Evolutionary conservation across 2,797 vertebrate species (phyloP), one percentile per base, ranked within the genome.

Genomic region (Cirrhinus mrigala): DNA sequence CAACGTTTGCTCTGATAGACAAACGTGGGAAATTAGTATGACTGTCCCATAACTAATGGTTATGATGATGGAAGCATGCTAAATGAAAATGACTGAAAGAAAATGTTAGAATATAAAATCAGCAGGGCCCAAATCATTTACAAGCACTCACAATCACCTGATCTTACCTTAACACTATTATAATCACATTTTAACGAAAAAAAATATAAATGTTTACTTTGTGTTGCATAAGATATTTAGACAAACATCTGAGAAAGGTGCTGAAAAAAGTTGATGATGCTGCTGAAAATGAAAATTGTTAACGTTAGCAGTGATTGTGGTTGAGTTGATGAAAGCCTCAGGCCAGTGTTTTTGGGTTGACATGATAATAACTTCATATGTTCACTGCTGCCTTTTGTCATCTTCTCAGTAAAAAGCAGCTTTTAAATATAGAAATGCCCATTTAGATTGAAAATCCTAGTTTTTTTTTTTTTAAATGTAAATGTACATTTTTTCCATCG

Each of bases 1-100:
- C 87, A 94, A 94, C 94, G 94, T 94, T 96, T 96, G 95, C 93
- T 94, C 84, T 83, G 92, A 81, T 14, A 84, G 89, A 95, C 95
- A 96, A 96, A 94, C 94, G 94, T 95, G 92, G 91, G 88, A 74
- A 92, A 89, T 90, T 93, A 95, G 92, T 88, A 69, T 93, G 92
- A 93, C 87, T 90, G 91, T 86, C 93, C 91, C 90, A 90, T 86
- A 69, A 96, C 94, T 95, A 95, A 96, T 93, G 75, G 90, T 56
- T 10, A 44, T 77, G 64, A 3, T 60, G 58, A 24, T 73, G 62
- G 24, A 10, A 79, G 77, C 77, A 79, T 79, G 71, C 60, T 50
- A 68, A 52, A 66, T 50, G 24, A 70, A 6, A 50, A 18, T 44
- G 66, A 81, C n/a, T 81, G 80, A 58, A 73, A 74, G 18, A 58